Base-by-base conservation (phyloP, 1,140 invertebrate species). In the Aphaenogaster ashmeadi region DNA sequence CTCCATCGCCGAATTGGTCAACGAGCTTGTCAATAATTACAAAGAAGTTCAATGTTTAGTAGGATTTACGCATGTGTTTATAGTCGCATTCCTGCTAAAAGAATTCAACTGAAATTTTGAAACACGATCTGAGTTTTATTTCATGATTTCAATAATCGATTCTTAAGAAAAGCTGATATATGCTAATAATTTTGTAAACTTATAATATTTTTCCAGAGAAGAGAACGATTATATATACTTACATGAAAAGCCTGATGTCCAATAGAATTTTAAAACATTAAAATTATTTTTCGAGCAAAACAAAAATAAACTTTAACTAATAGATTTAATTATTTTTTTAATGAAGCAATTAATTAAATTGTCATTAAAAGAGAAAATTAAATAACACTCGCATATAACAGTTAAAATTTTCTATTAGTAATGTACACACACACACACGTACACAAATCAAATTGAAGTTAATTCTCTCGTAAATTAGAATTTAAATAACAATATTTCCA, bases 1-100 rank as follows among this genome's bases (percentile, higher is more conserved):
- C 47, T 75, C 18, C 13, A 18, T 60, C 69, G 15, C 21, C 33
- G 47, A 81, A 81, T 27, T 44, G n/a, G 64, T 38, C 64, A 81
- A 52, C 36, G 47, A 71, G 47, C 44, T 71, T 36, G 64, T 38
- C 36, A 81, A 81, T 81, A 81, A 81, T 81, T 81, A 69, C 11
- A 21, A 38, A 44, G 11, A 8, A 47, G 33, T 36, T 47, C 27
- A n/a, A 5, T 58, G 5, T 50, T 58, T 47, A 54, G 27, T 11
- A n/a, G 58, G 44, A 72, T 72, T 72, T 54, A 41, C 11, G 6
- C 3, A 33, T 6, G 0, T 36, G 13, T 13, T 80, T 47, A 8
- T 41, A 47, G 38, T 47, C 5, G 4, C 36, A 9, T 21, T 5
- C 5, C n/a, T 21, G n/a, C 33, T 67, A 44, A 67, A 44, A 6